A percentile compares a stretch with the other conserved stretches of the same genome.
Conservation (phyloP, 2,113 vertebrate species). For the Chaetodon auriga region DNA sequence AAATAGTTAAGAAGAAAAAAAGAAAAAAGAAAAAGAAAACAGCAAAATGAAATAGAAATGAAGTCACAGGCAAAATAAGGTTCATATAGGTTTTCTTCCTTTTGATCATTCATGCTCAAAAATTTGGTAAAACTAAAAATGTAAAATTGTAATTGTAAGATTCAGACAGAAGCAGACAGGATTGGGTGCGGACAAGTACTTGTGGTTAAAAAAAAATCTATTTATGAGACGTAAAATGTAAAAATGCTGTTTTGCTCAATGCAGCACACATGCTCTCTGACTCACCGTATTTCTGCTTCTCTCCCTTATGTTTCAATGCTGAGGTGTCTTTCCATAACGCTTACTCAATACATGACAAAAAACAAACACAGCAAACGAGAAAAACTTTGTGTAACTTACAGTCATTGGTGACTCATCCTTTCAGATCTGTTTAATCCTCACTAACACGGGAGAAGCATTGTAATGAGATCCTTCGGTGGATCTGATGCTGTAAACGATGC, state of each 20-base stretch:
- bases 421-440: not conserved
- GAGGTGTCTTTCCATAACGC: not conserved
- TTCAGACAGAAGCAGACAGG: too few species aligned
- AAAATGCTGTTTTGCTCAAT: not conserved
- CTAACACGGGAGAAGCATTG: not conserved
- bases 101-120: not conserved
- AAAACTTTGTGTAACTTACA: not conserved
- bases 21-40: too few species aligned
- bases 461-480: slow-evolving; percentile 28
- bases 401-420: slow-evolving; percentile 1
- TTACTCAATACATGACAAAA: not conserved
- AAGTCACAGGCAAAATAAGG: not conserved
- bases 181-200: not conserved
- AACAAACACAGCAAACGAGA: not conserved
- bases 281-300: not conserved
- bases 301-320: not conserved
- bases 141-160: not conserved
- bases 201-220: not conserved
- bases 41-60: not conserved
- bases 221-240: not conserved
- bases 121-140: not conserved
- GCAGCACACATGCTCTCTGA: not conserved
- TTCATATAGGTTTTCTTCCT: not conserved
- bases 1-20: too few species aligned
- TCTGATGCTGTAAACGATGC: slow-evolving; percentile 1